Evolutionary conservation across 2,113 vertebrate genomes (phyloP).

Genomic region (Entomyzon cyanotis): DNA sequence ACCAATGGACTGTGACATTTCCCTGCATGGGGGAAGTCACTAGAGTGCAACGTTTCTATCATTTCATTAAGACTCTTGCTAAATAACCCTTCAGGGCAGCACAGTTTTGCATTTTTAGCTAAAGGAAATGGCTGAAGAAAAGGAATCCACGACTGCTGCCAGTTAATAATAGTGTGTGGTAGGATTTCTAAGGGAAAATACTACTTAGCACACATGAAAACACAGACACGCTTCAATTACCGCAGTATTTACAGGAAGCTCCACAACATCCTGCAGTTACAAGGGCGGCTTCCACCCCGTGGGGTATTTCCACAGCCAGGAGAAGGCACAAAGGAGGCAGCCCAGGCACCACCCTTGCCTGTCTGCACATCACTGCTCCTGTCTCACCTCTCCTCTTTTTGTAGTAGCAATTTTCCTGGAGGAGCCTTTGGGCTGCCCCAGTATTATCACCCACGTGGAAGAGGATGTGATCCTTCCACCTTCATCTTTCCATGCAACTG

Average conservation of each 20-base stretch:
- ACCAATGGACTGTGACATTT: constrained; percentile 49
- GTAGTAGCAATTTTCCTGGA: not conserved
- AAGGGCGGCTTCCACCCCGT: not conserved
- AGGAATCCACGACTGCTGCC: not conserved
- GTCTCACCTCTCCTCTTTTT: not conserved
- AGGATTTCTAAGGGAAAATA: constrained; percentile 9
- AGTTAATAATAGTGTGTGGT: not conserved
- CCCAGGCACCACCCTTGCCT: not conserved
- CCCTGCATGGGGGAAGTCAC: constrained; percentile 37
- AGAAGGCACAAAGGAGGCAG: not conserved
- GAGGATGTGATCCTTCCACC: not conserved
- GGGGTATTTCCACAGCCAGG: not conserved
- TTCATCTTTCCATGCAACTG: not conserved
- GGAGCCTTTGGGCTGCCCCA: not conserved
- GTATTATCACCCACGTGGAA: not conserved
- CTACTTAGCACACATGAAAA: not conserved
- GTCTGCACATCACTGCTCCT: not conserved
- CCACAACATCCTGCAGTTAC: not conserved
- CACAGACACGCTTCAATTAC: constrained; percentile 28
- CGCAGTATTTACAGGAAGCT: not conserved
- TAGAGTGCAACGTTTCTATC: constrained; percentile 27
- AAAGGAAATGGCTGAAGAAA: constrained; percentile 22
- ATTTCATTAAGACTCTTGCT: constrained; percentile 65
- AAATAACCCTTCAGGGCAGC: constrained; percentile 37
- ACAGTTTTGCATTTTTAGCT: constrained; percentile 11